Base-by-base conservation (phyloP, 2,113 vertebrate genomes). In the Amphilophus citrinellus region DNA sequence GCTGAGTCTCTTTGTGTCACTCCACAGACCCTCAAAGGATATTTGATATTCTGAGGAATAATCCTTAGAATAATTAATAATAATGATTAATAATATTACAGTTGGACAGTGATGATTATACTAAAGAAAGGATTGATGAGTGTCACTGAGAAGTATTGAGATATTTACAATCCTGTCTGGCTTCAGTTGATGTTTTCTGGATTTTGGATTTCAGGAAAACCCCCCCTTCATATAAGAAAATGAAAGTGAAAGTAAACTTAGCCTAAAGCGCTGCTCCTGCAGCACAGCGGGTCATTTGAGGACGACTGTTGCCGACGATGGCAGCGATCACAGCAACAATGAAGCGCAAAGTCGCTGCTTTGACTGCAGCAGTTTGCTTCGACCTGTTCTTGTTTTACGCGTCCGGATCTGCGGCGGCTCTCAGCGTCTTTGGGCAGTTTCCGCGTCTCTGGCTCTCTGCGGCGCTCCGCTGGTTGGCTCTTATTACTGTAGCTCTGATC, bases 311-410 rank as follows among this genome's bases (percentile, higher is more conserved):
- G 0, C 18, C 7, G 58, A 4, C 79, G 8, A 86, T 91, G 88
- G 79, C 80, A 20, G 0, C 3, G 1, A 71, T 24, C 0, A 61
- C 24, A 7, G 44, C 0, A 4, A 3, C 79, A 0, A 15, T 0
- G 4, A 56, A 7, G 13, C 63, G 71, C 4, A 0, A 65, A 50
- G 22, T 39, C 1, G 2, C 2, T 3, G 27, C 81, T 68, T 59
- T 90, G 32, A 10, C 0, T 7, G 17, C 77, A 2, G 0, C 91
- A 0, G 0, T 92, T 3, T 85, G 37, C 8, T 37, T 88, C 6
- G 95, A 96, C 27, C 32, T 95, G 3, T 0, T 32, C 0, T 4
- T 93, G 42, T 90, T 94, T 79, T 87, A 83, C 81, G 88, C 87
- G 1, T 76, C 87, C 5, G 89, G 88, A 2, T 68, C 35, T 2